Conservation (phyloP, 2,797 vertebrate species). For the Leptatherina wallacei region DNA sequence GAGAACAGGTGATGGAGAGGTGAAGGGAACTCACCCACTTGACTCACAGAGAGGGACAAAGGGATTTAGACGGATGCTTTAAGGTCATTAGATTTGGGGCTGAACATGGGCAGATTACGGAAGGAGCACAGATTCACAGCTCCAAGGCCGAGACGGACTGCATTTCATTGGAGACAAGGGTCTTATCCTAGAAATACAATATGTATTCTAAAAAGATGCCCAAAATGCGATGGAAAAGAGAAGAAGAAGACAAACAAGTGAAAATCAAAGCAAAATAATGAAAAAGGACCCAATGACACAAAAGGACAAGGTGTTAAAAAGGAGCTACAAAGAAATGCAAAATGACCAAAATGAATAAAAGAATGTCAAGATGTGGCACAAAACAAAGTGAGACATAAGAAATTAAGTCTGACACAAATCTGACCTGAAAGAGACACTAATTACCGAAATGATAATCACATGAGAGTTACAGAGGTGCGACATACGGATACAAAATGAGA, state of each 20-base stretch:
- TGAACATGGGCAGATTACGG: conserved; percentile 4
- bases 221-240: neutral
- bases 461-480: neutral
- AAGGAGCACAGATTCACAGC: neutral
- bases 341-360: neutral
- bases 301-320: neutral
- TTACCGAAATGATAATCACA: neutral
- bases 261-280: neutral
- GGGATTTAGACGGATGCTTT: conserved; percentile 34
- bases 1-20: conserved; percentile 84
- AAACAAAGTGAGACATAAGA: neutral
- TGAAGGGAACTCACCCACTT: conserved; percentile 55
- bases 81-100: conserved; percentile 21
- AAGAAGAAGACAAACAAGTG: neutral
- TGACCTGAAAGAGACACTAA: neutral
- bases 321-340: neutral
- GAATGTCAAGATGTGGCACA: neutral
- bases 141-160: neutral
- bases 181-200: neutral
- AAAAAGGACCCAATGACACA: neutral
- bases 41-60: conserved; percentile 39
- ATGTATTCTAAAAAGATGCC: neutral
- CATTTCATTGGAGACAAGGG: neutral
- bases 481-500: neutral
- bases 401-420: neutral